phyloP scores from a whole-genome alignment of 2,113 vertebrate genomes.

The Cyanocitta stelleri region DNA sequence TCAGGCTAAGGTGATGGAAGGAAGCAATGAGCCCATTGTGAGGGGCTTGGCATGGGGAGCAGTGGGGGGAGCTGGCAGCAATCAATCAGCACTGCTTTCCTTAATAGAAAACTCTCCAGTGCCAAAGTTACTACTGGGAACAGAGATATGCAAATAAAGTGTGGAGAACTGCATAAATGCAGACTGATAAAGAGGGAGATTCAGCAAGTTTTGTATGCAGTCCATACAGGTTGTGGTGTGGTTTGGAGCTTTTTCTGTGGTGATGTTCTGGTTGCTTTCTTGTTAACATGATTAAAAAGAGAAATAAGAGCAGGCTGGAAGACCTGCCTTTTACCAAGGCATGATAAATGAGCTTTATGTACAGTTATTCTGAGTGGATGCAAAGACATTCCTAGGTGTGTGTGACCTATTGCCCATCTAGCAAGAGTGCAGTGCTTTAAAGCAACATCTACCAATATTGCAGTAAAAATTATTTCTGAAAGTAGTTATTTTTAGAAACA shows the following conservation, averaged over 20 bases:
- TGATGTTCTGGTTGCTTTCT: background rate
- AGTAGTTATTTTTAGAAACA: background rate
- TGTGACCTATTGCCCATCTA: background rate
- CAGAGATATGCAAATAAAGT: background rate
- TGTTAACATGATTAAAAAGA: background rate
- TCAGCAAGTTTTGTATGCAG: background rate
- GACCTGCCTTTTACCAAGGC: background rate
- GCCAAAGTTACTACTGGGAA: background rate
- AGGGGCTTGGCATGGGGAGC: background rate
- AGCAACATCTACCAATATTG: background rate
- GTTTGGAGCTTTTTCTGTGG: background rate
- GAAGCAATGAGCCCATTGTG: background rate
- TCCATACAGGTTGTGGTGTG: background rate
- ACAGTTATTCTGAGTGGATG: background rate
- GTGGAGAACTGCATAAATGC: background rate
- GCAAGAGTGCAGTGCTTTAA: background rate
- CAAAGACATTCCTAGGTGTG: background rate
- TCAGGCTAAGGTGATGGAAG: conserved; percentile 2
- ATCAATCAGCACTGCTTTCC: background rate
- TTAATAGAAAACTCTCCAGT: background rate
- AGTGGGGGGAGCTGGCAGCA: background rate
- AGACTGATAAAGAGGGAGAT: background rate
- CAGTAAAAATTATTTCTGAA: background rate
- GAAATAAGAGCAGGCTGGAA: background rate
- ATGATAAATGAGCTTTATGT: background rate